Base-by-base conservation (phyloP, 2,888 invertebrate species). In the Cataglyphis rosenhaueri region DNA sequence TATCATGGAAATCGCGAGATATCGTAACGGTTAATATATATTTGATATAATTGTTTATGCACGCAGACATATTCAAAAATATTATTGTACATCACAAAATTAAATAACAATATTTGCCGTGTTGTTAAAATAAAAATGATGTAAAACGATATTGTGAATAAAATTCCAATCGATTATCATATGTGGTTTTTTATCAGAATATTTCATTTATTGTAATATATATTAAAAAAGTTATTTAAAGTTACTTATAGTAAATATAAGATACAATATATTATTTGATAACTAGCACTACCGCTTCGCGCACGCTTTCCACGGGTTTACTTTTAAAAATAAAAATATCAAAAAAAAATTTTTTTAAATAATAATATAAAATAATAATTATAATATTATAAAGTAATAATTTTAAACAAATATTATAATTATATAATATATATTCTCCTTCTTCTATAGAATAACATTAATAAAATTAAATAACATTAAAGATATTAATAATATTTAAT, bases 41-140 rank as follows among this genome's bases (percentile, higher is more conserved):
- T 48, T 15, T 10, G 5, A 21, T 15, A 62, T 44, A 15, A 75
- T 75, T 65, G 44, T 65, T 75, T 55, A 52, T 32, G 21, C 6
- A 25, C 52, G 48, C 35, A 75, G 21, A 65, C 18, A 6, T 18
- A 65, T 21, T 65, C 0, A 4, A 74, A 75, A 75, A 52, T 52
- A 35, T 52, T 25, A 29, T 35, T 66, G 12, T 10, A 5, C 21
- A 32, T 48, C 41, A 35, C 18, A 0, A 6, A 75, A 25, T 4
- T n/a, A 66, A 38, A 18, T 29, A 57, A 15, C 41, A 44, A 44
- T 62, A 74, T 44, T 74, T 59, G 25, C 3, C 12, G 9, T 1
- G 10, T 32, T n/a, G 10, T 32, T 8, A 0, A n/a, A 48, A 74
- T 57, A 74, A 62, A 61, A 74, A 44, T 38, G 6, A 57, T 35